These are phyloP conservation scores for Drosophila sulfurigaster DNA, from an alignment of 1,140 invertebrate genomes.

Conservation along the genomic window DNA sequence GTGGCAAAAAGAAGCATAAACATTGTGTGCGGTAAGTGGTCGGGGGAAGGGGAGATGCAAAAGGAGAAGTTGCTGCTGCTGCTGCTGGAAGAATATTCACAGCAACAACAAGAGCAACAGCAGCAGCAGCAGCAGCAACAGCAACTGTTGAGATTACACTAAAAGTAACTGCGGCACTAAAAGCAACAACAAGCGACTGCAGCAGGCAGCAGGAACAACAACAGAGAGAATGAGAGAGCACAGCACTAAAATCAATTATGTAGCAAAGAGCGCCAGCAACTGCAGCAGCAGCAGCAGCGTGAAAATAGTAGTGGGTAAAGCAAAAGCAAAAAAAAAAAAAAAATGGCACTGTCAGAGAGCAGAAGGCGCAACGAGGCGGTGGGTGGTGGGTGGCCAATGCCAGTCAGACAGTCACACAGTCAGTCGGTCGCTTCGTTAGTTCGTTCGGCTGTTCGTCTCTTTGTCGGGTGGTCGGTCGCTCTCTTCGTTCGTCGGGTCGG, in stretches of 20 bases:
- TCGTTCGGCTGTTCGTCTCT: not conserved
- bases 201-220: conserved; percentile 16
- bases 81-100: conserved; percentile 65
- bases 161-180: conserved; percentile 69
- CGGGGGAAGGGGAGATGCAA: conserved; percentile 30
- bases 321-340: conserved; percentile 42
- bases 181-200: conserved; percentile 32
- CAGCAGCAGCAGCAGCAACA: conserved; percentile 47
- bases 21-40: not conserved
- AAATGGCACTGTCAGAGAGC: conserved; percentile 51
- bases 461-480: conserved; percentile 43
- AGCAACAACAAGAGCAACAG: conserved; percentile 39
- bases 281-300: conserved; percentile 64
- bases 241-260: conserved; percentile 83
- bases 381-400: conserved; percentile 47
- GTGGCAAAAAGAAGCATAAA: conserved; percentile 1
- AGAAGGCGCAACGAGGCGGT: conserved; percentile 23
- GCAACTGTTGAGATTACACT: conserved; percentile 80
- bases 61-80: conserved; percentile 63
- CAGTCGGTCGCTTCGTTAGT: conserved; percentile 20
- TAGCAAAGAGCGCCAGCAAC: conserved; percentile 66
- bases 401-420: conserved; percentile 42
- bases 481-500: conserved; percentile 44
- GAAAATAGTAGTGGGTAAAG: conserved; percentile 69
- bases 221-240: conserved; percentile 51